A percentile compares a stretch with the other conserved stretches of the same genome.
These are phyloP conservation scores for Aurelia sp. DNA, from an alignment of 30 jellyfish, hydroid and myxozoan species.

Conservation along the genomic window DNA sequence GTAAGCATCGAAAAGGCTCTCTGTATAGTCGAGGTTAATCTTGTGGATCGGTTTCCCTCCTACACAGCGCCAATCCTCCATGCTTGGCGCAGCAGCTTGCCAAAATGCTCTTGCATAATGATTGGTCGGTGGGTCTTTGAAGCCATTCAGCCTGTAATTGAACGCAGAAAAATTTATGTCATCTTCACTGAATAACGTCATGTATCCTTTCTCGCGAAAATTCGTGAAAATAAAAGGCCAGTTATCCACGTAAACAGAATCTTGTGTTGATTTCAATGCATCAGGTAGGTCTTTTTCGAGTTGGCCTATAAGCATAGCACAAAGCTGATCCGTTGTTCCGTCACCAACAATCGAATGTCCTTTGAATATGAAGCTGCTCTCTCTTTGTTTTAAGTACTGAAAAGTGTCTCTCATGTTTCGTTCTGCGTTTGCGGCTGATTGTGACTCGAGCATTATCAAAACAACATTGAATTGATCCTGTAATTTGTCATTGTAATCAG, in stretches of 20 bases:
- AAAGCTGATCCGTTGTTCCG: slow-evolving; percentile 86
- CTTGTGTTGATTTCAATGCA: slow-evolving; percentile 21
- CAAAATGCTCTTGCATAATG: slow-evolving; percentile 72
- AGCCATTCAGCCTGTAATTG: slow-evolving; percentile 78
- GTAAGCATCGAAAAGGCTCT: slow-evolving; percentile 57
- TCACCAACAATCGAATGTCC: slow-evolving; percentile 87
- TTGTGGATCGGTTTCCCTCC: slow-evolving; percentile 53
- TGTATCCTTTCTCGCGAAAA: slow-evolving; percentile 51
- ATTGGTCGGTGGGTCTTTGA: slow-evolving; percentile 68
- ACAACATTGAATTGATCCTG: slow-evolving; percentile 41
- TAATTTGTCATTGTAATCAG: slow-evolving; percentile 1
- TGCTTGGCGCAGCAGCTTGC: slow-evolving; percentile 38
- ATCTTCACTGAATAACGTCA: slow-evolving; percentile 74
- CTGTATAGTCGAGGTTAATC: slow-evolving; percentile 48
- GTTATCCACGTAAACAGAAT: slow-evolving; percentile 62
- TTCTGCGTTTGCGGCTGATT: slow-evolving; percentile 69
- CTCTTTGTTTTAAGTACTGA: slow-evolving; percentile 4
- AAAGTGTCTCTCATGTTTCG: slow-evolving; percentile 46
- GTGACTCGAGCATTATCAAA: slow-evolving; percentile 72
- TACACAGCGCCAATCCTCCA: slow-evolving; percentile 41
- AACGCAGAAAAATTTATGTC: slow-evolving; percentile 47
- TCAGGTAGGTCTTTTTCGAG: slow-evolving; percentile 65
- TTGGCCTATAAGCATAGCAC: slow-evolving; percentile 79
- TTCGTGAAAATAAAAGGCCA: slow-evolving; percentile 73
- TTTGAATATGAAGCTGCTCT: slow-evolving; percentile 37